These are phyloP conservation scores for Phyllotreta cruciferae DNA, from an alignment of 2,888 invertebrate genomes.

Conservation along the genomic window DNA sequence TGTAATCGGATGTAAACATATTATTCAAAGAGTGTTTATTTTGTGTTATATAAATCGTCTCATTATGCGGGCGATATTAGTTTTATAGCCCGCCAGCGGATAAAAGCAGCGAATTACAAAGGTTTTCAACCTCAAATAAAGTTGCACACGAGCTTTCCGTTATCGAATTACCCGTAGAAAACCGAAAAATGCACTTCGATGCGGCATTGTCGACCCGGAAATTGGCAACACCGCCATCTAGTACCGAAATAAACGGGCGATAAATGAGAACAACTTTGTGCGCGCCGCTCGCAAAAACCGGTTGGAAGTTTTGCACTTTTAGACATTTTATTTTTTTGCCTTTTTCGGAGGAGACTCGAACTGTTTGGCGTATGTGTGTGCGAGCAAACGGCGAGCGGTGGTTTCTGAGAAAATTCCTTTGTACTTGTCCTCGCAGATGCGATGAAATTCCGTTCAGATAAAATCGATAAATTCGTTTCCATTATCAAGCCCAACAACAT, in stretches of 20 bases:
- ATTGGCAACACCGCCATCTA: conserved; percentile 26
- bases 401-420: conserved; percentile 18
- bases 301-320: conserved; percentile 27
- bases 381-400: conserved; percentile 1
- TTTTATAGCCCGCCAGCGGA: no score
- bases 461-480: no score
- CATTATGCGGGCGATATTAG: no score
- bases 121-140: neutral
- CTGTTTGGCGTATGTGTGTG: conserved; percentile 16
- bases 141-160: no score
- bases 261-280: conserved; percentile 30
- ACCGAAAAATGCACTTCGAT: neutral
- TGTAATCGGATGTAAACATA: neutral
- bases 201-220: conserved; percentile 16
- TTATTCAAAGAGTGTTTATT: neutral
- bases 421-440: no score
- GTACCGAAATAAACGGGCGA: conserved; percentile 30
- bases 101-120: neutral
- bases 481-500: no score
- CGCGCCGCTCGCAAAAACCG: conserved; percentile 24
- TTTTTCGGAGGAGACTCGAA: conserved; percentile 23
- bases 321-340: conserved; percentile 24
- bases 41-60: neutral
- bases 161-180: no score
- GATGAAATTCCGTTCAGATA: no score